Percentiles rank a stretch among this genome's conserved stretches.
phyloP scores from a whole-genome alignment of 92 coral and sea anemone species.

The Zoanthus sociatus region DNA sequence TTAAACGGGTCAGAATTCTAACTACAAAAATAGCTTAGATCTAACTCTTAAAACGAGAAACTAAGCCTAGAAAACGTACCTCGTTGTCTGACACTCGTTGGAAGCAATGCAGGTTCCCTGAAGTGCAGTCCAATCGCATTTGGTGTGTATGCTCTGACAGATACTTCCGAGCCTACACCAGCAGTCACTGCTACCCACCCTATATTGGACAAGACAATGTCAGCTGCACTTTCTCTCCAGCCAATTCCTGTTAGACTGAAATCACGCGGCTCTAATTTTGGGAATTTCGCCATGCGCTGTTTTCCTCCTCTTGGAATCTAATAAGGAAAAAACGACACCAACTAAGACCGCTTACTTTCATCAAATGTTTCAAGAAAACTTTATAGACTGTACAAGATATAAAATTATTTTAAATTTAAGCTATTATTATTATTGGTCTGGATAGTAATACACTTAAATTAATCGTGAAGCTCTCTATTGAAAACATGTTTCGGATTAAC shows the following conservation, averaged over 20 bases:
- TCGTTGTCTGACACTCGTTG: constrained; percentile 86
- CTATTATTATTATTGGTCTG: no score
- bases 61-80: constrained; percentile 54
- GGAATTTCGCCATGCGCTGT: constrained; percentile 87
- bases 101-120: constrained; percentile 89
- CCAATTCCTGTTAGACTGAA: constrained; percentile 80
- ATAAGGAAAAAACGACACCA: background rate
- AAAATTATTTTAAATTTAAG: no score
- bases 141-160: constrained; percentile 88
- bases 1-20: background rate
- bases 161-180: constrained; percentile 82
- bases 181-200: constrained; percentile 99
- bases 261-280: constrained; percentile 73
- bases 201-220: constrained; percentile 83
- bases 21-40: background rate
- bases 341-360: no score
- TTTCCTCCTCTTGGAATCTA: constrained; percentile 79
- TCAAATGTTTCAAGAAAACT: no score
- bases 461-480: no score
- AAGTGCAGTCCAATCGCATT: constrained; percentile 78
- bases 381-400: no score
- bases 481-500: no score
- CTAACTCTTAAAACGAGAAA: no score
- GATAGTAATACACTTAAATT: no score
- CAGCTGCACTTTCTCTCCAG: constrained; percentile 95